Conservation (phyloP, 2,113 vertebrate species). For the Eretmodus cyanostictus region DNA sequence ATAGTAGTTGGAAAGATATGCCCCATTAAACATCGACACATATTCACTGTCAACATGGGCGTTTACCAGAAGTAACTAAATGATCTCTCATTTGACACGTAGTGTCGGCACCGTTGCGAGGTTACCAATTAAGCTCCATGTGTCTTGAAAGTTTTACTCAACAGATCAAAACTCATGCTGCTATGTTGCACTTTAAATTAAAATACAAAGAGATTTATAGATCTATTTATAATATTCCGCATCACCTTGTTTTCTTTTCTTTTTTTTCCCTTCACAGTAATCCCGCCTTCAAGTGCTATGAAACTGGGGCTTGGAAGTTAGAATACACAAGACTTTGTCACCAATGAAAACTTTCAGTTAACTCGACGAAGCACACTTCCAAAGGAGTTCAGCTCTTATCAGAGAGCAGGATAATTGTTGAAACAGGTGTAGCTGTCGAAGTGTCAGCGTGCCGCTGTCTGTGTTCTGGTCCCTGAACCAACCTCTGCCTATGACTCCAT, state of each 20-base stretch:
- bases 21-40: not conserved
- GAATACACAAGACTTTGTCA: constrained; percentile 58
- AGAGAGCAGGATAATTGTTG: constrained; percentile 67
- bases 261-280: constrained; percentile 14
- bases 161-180: constrained; percentile 16
- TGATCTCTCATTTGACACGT: constrained; percentile 18
- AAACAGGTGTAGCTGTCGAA: constrained; percentile 68
- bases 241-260: constrained; percentile 7
- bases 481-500: constrained; percentile 62
- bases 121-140: constrained; percentile 50
- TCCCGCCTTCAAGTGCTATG: constrained; percentile 32
- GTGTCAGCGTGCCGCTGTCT: constrained; percentile 45
- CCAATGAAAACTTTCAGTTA: constrained; percentile 60
- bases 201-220: constrained; percentile 43
- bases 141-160: constrained; percentile 16
- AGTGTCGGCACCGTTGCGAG: not conserved
- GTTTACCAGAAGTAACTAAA: constrained; percentile 34
- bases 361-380: constrained; percentile 42
- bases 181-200: constrained; percentile 57
- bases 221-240: constrained; percentile 61
- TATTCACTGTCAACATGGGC: constrained; percentile 14
- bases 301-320: constrained; percentile 57
- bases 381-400: constrained; percentile 56
- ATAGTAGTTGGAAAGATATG: not conserved
- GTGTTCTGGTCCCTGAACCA: constrained; percentile 62